Base-by-base conservation (phyloP, 2,113 vertebrate species). In the Zeus faber region DNA sequence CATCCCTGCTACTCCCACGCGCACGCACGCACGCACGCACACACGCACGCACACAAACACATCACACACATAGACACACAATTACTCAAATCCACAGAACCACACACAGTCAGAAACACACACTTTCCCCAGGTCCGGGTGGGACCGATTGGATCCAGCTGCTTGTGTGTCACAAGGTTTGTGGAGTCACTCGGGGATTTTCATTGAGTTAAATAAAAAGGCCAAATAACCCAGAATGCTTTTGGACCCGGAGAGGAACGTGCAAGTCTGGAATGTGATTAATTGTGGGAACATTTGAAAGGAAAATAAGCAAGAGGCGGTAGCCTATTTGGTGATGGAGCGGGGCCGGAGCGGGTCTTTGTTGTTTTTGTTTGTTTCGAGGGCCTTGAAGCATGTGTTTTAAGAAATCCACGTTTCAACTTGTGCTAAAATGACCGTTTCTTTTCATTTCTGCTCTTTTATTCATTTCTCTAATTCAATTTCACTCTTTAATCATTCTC, bases 61-160 rank as follows among this genome's bases (percentile, higher is more conserved):
- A n/a, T n/a, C 27, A 51, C 29, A 58, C 29, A 56, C 27, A 9
- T 37, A 37, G 33, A n/a, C 31, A 33, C 13, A 29, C 26, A 29
- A 8, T 29, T n/a, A 37, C 33, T 5, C n/a, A 37, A 37, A 37
- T 14, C 2, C 33, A 14, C n/a, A n/a, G 2, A 11, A 14, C 11
- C 33, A 37, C n/a, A n/a, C 33, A 14, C 5, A 39, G 4, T 46
- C 10, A 49, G 18, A 50, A 43, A 25, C 17, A 27, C 14, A 47
- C 1, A 45, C 18, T 31, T 43, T 35, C 55, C 6, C 45, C 7
- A 6, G 1, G 69, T 52, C 37, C 47, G 25, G 53, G 33, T 26
- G 46, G 29, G 54, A 50, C 58, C 54, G 53, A 73, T 68, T 20
- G 48, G 68, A 35, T 62, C 68, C 66, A 75, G 70, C 63, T 77